Evolutionary conservation across 2,797 vertebrate genomes (phyloP).

Genomic region (Valencia hispanica): DNA sequence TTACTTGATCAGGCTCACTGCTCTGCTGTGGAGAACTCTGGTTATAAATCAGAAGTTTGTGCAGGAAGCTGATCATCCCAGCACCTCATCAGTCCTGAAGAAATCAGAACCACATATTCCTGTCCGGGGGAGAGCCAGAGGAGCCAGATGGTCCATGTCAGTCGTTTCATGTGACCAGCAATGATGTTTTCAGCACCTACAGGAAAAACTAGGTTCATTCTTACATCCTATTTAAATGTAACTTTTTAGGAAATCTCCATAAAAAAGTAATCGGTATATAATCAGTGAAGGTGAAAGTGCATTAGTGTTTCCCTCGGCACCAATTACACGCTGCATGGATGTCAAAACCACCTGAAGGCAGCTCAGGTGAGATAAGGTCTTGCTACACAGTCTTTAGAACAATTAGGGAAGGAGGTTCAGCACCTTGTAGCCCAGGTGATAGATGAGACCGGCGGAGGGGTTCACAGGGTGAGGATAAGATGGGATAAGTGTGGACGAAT

Average conservation of each 20-base stretch:
- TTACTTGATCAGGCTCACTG: conserved; percentile 87
- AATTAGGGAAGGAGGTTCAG: conserved; percentile 56
- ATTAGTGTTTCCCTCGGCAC: conserved; percentile 49
- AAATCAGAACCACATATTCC: too few species aligned
- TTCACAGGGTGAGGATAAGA: conserved; percentile 41
- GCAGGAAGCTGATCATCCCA: conserved; percentile 85
- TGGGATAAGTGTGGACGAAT: conserved; percentile 48
- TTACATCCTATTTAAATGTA: too few species aligned
- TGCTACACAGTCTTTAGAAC: conserved; percentile 46
- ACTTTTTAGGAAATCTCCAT: too few species aligned
- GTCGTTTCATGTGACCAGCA: background rate
- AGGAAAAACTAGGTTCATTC: too few species aligned
- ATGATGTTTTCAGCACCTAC: background rate
- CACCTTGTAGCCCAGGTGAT: conserved; percentile 60
- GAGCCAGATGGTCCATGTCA: background rate
- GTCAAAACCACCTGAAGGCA: conserved; percentile 38
- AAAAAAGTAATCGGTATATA: too few species aligned
- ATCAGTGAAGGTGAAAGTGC: background rate
- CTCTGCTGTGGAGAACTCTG: conserved; percentile 83
- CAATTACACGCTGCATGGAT: conserved; percentile 32
- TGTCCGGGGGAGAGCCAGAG: conserved; percentile 71
- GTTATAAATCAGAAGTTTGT: conserved; percentile 86
- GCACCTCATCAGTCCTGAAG: conserved; percentile 87
- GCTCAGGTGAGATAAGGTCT: conserved; percentile 53
- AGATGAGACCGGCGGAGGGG: conserved; percentile 45